Base-by-base conservation (phyloP, 2,797 vertebrate species). In the Bradypodion ventrale region DNA sequence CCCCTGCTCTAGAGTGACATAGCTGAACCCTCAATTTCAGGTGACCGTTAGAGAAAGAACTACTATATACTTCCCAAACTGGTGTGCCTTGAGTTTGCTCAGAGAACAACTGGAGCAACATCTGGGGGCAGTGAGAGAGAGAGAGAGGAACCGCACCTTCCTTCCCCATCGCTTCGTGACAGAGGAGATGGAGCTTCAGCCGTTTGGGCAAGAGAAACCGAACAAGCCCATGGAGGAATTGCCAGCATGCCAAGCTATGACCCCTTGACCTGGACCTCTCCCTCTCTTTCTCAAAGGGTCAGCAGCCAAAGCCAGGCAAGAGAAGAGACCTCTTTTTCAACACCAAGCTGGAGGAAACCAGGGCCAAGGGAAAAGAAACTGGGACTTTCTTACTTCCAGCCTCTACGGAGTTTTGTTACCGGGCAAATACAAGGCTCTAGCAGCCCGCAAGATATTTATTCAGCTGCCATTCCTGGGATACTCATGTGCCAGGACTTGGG, bases 391-490 rank as follows among this genome's bases (percentile, higher is more conserved):
- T 35, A 27, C 12, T 63, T 32, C 42, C 23, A 21, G 13, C 40
- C 46, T 21, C 7, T n/a, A 29, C 35, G 13, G 21, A 40, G 46
- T 63, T 19, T 35, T 60, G 16, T 5, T 13, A 35, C 25, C 10
- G n/a, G 66, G 12, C 12, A 23, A 49, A 52, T 1, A 21, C 42
- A 65, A 9, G 32, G 60, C 16, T 49, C 81, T 60, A 40, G 35
- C 23, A 35, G 62, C 56, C 68, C 29, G 35, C 40, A 49, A 68
- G 25, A 59, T 52, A 40, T 35, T 35, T 35, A 35, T 25, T 42
- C 32, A 15, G n/a, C 46, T 69, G 84, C 76, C 63, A 5, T 80
- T 79, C 85, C 68, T 75, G 68, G 60, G 19, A 60, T 21, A 62
- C 3, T 32, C 25, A 16, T 19, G 23, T 44, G 16, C 46, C 44